phyloP scores from a whole-genome alignment of 1,140 invertebrate species.

The Brachionus manjavacas region DNA sequence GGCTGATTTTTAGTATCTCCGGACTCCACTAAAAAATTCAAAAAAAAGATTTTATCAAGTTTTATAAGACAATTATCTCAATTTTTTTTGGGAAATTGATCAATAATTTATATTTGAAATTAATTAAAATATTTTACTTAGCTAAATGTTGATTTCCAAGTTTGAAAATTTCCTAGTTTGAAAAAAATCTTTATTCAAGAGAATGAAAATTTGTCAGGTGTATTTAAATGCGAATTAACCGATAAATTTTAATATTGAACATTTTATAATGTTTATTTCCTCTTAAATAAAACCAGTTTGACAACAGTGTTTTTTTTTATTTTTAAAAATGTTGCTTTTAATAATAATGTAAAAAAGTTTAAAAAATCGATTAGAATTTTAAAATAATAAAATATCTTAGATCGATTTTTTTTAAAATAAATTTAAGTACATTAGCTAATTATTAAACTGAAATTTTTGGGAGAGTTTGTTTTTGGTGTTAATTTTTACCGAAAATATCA shows the following conservation, averaged over 20 bases:
- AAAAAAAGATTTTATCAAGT: too few relatives aligned
- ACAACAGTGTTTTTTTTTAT: not conserved
- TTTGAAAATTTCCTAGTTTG: not conserved
- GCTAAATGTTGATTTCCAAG: not conserved
- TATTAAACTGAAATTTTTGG: not conserved
- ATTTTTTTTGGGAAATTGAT: too few relatives aligned
- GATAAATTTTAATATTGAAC: not conserved
- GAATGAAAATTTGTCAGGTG: not conserved
- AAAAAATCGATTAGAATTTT: not conserved
- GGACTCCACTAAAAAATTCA: not conserved
- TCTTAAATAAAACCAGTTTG: not conserved
- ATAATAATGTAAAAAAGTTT: not conserved
- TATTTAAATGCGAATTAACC: not conserved
- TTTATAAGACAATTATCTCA: too few relatives aligned
- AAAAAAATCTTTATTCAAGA: not conserved
- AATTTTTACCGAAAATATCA: not conserved
- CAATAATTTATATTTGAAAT: not conserved
- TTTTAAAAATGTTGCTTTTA: not conserved
- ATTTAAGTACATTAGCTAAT: not conserved
- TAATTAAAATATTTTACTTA: not conserved
- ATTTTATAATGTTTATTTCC: not conserved
- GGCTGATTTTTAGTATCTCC: not conserved
- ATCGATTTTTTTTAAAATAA: not conserved
- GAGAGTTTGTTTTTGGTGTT: not conserved
- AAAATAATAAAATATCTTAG: not conserved